A percentile compares a stretch with the other conserved stretches of the same genome.
Conservation (phyloP, 2,888 invertebrate species). For the Eremobia ochroleuca region DNA sequence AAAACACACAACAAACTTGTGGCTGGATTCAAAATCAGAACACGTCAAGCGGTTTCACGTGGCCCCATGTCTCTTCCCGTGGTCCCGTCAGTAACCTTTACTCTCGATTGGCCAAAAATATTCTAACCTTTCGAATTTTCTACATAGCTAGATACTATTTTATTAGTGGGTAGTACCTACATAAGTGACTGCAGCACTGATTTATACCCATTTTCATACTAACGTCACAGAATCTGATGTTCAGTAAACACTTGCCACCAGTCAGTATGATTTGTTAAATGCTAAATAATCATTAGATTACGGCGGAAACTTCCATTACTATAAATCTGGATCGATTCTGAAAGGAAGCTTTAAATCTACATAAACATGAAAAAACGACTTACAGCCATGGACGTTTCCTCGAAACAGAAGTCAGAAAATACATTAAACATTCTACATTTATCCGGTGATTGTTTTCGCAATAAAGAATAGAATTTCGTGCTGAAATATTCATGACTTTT, state of each 20-base stretch:
- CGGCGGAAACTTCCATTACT: conserved; percentile 17
- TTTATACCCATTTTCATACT: neutral
- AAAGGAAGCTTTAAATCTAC: conserved; percentile 32
- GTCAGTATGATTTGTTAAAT: neutral
- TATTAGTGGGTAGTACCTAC: no score
- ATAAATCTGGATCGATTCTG: conserved; percentile 21
- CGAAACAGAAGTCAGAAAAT: conserved; percentile 29
- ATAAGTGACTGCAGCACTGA: neutral
- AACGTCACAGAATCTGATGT: neutral
- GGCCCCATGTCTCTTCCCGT: neutral
- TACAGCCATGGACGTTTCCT: conserved; percentile 26
- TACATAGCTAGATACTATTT: no score
- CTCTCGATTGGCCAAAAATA: conserved; percentile 1
- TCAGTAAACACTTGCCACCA: neutral
- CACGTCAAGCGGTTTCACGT: neutral
- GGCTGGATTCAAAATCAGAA: conserved; percentile 1
- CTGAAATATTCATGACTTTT: conserved; percentile 24
- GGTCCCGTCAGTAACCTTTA: neutral
- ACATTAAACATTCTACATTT: conserved; percentile 24
- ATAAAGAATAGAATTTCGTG: conserved; percentile 39
- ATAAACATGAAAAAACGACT: conserved; percentile 23
- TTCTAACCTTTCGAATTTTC: neutral
- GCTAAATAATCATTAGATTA: neutral
- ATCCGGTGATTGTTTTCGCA: conserved; percentile 13
- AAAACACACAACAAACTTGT: neutral